Evolutionary conservation across 2,888 invertebrate species (phyloP).

Genomic region (Therioaphis trifolii): DNA sequence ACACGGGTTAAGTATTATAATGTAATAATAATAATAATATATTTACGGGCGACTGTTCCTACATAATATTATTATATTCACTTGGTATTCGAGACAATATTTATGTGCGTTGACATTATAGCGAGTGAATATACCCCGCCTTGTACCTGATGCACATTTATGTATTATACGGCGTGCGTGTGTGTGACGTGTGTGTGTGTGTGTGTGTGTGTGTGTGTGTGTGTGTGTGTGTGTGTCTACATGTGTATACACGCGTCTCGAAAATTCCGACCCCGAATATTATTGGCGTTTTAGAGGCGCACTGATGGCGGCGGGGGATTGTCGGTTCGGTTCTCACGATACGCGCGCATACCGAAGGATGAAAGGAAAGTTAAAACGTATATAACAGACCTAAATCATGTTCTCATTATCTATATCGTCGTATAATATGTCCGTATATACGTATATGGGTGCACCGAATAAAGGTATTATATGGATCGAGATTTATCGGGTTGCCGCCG

Average conservation of each 20-base stretch:
- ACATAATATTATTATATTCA: too few species aligned
- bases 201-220: not conserved
- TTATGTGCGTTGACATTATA: too few species aligned
- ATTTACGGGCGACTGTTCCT: too few species aligned
- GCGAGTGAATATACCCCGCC: too few species aligned
- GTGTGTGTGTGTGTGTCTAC: not conserved
- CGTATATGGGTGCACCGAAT: not conserved
- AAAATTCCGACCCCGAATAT: constrained; percentile 38
- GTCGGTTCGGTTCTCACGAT: constrained; percentile 51
- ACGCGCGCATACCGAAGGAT: not conserved
- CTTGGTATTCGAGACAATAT: too few species aligned
- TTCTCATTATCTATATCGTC: constrained; percentile 34
- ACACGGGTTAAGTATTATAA: too few species aligned
- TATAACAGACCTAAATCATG: constrained; percentile 32
- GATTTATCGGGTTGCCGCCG: constrained; percentile 34
- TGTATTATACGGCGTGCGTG: too few species aligned
- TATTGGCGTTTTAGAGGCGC: constrained; percentile 13
- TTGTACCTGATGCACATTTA: too few species aligned
- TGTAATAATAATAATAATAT: too few species aligned
- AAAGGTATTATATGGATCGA: not conserved
- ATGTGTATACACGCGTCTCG: not conserved
- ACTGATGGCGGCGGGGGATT: constrained; percentile 20
- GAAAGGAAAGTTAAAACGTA: constrained; percentile 37
- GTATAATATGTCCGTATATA: not conserved
- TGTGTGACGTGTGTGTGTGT: too few species aligned